Base-by-base conservation (phyloP, 2,888 invertebrate genomes). In the Drosophila stalkeri region DNA sequence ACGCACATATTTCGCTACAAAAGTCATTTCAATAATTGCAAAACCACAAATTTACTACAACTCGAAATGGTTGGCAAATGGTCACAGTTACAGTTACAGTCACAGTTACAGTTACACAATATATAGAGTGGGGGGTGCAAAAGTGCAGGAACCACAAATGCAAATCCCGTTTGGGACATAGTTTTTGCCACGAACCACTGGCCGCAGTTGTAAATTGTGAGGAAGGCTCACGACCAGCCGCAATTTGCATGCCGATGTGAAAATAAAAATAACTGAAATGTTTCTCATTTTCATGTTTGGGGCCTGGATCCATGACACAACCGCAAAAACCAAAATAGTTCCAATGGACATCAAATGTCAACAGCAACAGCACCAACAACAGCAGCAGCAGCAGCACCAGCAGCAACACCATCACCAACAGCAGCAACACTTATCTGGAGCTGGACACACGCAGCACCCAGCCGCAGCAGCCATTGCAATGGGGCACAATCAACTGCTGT, bases 261-360 rank as follows among this genome's bases (percentile, higher is more conserved):
- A 85, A 85, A 86, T 82, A 87, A 88, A 89, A 88, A 89, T 87
- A 85, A 75, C 87, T 87, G 75, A 88, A 89, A 89, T 87, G 77
- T 84, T 89, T 89, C 68, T 84, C 87, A 79, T 87, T 87, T 89
- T 66, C 89, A 87, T 87, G 84, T 74, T 70, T 66, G 64, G 64
- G 47, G 55, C 20, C 72, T 64, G 70, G 67, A 51, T 41, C 64
- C 63, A 73, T 72, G 75, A 88, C 83, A 88, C 78, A 85, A 77
- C 91, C 89, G 74, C 86, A 87, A 87, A 77, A 86, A 88, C 86
- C 87, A 89, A 89, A 89, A 90, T 89, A 92, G 92, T 92, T 92
- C 92, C 92, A 82, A 86, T 92, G 92, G 92, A 92, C 85, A 92
- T 92, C 81, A 92, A 92, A 89, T 92, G 92, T 88, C 92, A 92